A percentile compares a stretch with the other conserved stretches of the same genome.
Conservation (phyloP, 2,797 vertebrate genomes). For the Orestias chungarensis region DNA sequence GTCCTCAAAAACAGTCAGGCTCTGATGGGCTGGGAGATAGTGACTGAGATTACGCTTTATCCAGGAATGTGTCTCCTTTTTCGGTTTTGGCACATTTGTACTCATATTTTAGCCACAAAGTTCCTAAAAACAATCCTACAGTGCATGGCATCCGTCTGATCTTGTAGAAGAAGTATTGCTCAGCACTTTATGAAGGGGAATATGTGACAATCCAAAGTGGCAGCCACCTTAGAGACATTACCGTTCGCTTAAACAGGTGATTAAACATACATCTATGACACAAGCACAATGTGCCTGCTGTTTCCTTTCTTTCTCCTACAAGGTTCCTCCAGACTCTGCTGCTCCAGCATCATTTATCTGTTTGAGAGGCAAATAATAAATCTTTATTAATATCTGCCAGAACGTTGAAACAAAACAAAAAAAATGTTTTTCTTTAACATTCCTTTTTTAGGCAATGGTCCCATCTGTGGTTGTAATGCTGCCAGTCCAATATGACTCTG, state of each 20-base stretch:
- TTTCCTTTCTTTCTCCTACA: conserved; percentile 5
- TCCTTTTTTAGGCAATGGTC: not conserved
- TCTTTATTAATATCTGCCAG: conserved; percentile 7
- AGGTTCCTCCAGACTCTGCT: conserved; percentile 10
- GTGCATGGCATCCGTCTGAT: conserved; percentile 24
- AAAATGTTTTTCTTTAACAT: not conserved
- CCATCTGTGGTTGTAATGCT: not conserved
- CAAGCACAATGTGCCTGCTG: conserved; percentile 25
- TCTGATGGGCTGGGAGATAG: conserved; percentile 45
- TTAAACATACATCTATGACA: conserved; percentile 45
- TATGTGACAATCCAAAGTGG: conserved; percentile 15
- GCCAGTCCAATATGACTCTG: not conserved
- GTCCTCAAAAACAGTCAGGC: conserved; percentile 51
- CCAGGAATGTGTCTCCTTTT: not conserved
- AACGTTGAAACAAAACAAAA: conserved; percentile 6
- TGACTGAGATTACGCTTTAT: conserved; percentile 44
- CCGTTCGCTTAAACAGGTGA: conserved; percentile 29
- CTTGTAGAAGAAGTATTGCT: conserved; percentile 16
- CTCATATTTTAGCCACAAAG: conserved; percentile 4
- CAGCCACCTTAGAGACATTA: conserved; percentile 34
- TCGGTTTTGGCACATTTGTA: conserved; percentile 9
- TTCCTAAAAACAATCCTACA: conserved; percentile 25
- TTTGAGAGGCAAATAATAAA: conserved; percentile 11
- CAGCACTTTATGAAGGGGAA: conserved; percentile 16
- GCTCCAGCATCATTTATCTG: conserved; percentile 17